Conservation (phyloP, 2,113 vertebrate species). For the Calypte anna region DNA sequence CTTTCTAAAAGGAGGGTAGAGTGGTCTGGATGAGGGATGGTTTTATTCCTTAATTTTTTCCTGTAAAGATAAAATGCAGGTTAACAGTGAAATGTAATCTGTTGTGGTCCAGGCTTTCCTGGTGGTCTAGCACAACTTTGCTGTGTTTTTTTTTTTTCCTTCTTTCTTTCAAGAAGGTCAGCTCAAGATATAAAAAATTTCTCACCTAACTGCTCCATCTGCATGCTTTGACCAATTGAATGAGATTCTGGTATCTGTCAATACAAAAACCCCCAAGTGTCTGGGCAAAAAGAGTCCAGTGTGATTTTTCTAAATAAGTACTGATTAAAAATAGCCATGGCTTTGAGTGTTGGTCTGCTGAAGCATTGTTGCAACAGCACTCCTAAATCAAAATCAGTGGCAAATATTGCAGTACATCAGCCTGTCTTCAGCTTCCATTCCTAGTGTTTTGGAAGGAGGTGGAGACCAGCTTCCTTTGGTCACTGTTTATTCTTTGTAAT, state of each 20-base stretch:
- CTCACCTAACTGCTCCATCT: not conserved
- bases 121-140: not conserved
- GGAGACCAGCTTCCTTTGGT: not conserved
- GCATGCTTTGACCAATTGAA: not conserved
- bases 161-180: not conserved
- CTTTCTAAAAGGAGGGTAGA: not conserved
- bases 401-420: not conserved
- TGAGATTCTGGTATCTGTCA: not conserved
- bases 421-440: not conserved
- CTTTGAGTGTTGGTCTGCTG: not conserved
- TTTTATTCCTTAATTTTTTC: not conserved
- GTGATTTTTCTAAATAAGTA: not conserved
- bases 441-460: not conserved
- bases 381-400: not conserved
- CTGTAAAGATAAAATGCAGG: not conserved
- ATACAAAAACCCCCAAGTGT: not conserved
- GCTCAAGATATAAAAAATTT: not conserved
- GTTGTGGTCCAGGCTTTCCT: not conserved
- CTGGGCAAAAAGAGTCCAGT: not conserved
- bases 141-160: rapidly evolving
- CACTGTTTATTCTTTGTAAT: not conserved
- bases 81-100: not conserved
- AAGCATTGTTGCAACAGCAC: not conserved
- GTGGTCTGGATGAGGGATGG: not conserved
- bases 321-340: not conserved